These are phyloP conservation scores for Phortica okadai DNA, from an alignment of 2,888 invertebrate genomes.

Conservation along the genomic window DNA sequence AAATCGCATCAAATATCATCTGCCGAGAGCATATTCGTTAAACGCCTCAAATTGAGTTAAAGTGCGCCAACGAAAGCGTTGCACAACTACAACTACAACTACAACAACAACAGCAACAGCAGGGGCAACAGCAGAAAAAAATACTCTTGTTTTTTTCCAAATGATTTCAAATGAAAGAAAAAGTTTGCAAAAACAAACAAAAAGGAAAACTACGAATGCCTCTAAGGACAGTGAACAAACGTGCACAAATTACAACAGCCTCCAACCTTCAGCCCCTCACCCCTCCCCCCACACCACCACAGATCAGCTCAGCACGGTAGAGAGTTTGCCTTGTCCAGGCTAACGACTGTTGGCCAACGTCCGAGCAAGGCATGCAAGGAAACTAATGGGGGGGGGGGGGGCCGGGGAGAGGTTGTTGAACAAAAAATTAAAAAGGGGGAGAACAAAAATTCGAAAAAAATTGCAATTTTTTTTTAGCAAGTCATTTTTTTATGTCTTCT, in stretches of 20 bases:
- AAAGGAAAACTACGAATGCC: neutral
- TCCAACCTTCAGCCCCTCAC: too few species aligned
- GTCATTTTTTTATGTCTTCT: neutral
- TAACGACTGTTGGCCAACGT: too few species aligned
- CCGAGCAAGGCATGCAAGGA: too few species aligned
- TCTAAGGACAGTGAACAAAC: neutral
- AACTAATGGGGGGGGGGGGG: too few species aligned
- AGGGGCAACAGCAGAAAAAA: neutral
- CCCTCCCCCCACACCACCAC: too few species aligned
- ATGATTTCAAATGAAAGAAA: neutral
- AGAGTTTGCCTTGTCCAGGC: too few species aligned
- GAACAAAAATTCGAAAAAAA: neutral
- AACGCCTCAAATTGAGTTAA: conserved; percentile 76
- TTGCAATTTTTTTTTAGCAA: neutral
- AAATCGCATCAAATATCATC: conserved; percentile 71
- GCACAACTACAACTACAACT: neutral
- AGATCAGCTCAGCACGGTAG: too few species aligned
- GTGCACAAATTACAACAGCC: neutral
- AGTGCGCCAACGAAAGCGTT: conserved; percentile 50
- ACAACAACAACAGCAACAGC: neutral
- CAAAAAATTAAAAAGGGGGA: too few species aligned
- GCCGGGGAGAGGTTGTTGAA: too few species aligned
- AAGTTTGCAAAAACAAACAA: neutral
- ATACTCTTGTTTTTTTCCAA: neutral
- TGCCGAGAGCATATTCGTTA: conserved; percentile 67